phyloP scores from a whole-genome alignment of 2,888 invertebrate species.

The Neelides folsomi region DNA sequence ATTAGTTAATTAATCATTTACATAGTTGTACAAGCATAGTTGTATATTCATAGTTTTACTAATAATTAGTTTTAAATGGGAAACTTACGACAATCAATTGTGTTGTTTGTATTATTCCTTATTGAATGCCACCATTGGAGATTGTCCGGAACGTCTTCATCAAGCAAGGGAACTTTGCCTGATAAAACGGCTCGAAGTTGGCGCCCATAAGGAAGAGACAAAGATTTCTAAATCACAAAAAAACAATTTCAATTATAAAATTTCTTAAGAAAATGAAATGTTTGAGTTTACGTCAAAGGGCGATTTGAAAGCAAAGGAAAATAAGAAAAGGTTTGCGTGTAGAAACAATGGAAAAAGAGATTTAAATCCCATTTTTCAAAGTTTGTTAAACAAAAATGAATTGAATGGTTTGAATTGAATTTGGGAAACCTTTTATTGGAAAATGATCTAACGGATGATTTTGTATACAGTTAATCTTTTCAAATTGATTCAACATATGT shows the following conservation, averaged over 20 bases:
- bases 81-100: constrained; percentile 21
- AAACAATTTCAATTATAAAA: background rate
- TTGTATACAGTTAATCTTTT: too few relatives aligned
- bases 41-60: background rate
- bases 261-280: too few relatives aligned
- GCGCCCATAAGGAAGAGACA: constrained; percentile 17
- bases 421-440: too few relatives aligned
- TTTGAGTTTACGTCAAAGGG: too few relatives aligned
- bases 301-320: too few relatives aligned
- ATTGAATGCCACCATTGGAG: constrained; percentile 23
- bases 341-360: too few relatives aligned
- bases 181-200: constrained; percentile 16
- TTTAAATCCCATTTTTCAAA: too few relatives aligned
- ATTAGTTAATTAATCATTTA: background rate
- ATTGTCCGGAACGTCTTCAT: constrained; percentile 7
- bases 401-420: too few relatives aligned
- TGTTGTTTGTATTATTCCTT: constrained; percentile 15
- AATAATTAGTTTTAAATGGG: background rate
- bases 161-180: constrained; percentile 5
- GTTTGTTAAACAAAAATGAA: too few relatives aligned
- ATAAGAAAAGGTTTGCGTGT: too few relatives aligned
- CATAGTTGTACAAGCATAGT: background rate
- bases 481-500: too few relatives aligned
- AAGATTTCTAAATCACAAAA: constrained; percentile 15
- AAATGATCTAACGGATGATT: too few relatives aligned